Percentiles rank a stretch among this genome's conserved stretches.
Evolutionary conservation across 2,113 vertebrate species (phyloP).

Genomic region (Crypturellus undulatus): DNA sequence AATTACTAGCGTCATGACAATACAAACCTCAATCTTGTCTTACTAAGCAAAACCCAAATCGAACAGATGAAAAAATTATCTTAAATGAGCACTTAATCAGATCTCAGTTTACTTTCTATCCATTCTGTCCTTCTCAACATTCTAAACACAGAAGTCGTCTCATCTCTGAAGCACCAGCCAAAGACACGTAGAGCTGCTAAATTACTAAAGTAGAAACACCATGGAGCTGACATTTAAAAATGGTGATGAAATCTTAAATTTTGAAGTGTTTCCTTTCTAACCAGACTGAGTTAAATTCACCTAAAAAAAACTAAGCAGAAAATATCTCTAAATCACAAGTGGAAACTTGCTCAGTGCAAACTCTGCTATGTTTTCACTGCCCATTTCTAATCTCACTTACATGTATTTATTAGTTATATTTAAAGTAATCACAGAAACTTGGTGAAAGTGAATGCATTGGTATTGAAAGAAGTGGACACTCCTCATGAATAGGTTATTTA

Average conservation of each 20-base stretch:
- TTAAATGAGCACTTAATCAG: neutral
- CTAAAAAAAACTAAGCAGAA: neutral
- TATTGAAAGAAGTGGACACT: neutral
- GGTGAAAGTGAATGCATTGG: neutral
- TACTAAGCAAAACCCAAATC: neutral
- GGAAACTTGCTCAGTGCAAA: neutral
- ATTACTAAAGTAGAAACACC: neutral
- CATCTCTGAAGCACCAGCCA: neutral
- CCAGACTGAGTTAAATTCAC: neutral
- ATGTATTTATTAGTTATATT: neutral
- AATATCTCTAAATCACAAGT: neutral
- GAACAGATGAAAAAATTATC: neutral
- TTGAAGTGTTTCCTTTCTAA: neutral
- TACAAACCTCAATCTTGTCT: neutral
- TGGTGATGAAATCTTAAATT: neutral
- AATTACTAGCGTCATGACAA: neutral
- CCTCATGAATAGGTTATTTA: neutral
- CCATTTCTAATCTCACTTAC: neutral
- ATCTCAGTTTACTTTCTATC: neutral
- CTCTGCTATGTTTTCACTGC: rapidly evolving
- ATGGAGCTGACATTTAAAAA: neutral
- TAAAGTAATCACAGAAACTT: neutral
- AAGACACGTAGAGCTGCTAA: neutral
- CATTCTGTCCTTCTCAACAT: neutral
- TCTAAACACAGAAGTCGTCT: neutral